A percentile compares a stretch with the other conserved stretches of the same genome.
Evolutionary conservation across 2,888 invertebrate genomes (phyloP).

Genomic region (Patella caerulea): DNA sequence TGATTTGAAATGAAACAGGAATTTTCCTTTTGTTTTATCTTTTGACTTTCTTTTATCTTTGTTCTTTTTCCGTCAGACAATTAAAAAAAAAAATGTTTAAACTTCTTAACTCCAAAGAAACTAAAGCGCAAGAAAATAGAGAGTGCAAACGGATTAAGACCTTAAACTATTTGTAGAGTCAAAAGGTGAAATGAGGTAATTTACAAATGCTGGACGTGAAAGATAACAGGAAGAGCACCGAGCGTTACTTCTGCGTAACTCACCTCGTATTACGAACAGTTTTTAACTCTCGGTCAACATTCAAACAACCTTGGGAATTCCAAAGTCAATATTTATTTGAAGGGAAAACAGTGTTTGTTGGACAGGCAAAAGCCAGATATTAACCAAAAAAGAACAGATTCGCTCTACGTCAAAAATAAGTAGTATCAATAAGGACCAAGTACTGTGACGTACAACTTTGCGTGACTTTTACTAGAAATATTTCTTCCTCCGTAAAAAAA

Average conservation of each 20-base stretch:
- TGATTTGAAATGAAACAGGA: too few species aligned
- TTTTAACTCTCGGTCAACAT: neutral
- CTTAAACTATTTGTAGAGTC: too few species aligned
- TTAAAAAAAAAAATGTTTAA: too few species aligned
- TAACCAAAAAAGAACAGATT: neutral
- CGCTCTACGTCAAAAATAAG: neutral
- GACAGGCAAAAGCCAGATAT: neutral
- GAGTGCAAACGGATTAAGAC: too few species aligned
- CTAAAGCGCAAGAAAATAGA: too few species aligned
- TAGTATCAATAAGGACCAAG: neutral
- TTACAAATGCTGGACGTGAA: too few species aligned
- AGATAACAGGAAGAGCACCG: neutral
- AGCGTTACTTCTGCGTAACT: neutral
- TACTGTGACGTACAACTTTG: neutral
- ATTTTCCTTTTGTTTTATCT: too few species aligned
- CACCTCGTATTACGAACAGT: neutral
- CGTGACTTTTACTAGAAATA: conserved; percentile 3
- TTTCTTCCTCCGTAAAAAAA: neutral
- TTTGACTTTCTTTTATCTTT: too few species aligned
- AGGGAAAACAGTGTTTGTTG: neutral
- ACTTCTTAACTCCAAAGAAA: too few species aligned
- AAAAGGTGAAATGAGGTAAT: too few species aligned
- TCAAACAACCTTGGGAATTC: neutral
- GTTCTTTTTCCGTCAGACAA: too few species aligned
- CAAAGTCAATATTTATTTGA: neutral